Evolutionary conservation across 1,140 invertebrate species (phyloP).

Genomic region (Apis cerana): DNA sequence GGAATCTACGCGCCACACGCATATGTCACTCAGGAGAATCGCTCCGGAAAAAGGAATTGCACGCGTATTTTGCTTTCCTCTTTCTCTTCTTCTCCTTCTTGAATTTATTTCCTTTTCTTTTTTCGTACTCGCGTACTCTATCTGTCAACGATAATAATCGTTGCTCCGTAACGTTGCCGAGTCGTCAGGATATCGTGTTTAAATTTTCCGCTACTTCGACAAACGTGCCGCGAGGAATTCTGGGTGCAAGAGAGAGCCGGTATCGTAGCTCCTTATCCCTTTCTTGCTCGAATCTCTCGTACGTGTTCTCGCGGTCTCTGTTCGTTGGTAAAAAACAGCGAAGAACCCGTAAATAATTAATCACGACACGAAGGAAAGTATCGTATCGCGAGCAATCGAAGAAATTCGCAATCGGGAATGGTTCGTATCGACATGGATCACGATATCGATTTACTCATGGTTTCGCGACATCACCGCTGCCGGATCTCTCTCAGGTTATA

Average conservation of each 20-base stretch:
- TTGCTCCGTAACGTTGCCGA: conserved; percentile 16
- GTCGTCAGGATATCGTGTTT: conserved; percentile 15
- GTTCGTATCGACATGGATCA: conserved; percentile 14
- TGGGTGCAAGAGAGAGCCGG: not conserved
- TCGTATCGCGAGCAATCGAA: not conserved
- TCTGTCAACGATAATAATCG: conserved; percentile 39
- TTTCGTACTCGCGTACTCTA: conserved; percentile 26
- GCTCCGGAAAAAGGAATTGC: conserved; percentile 22
- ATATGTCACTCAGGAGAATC: conserved; percentile 19
- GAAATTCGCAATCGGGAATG: not conserved
- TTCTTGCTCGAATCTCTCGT: not conserved
- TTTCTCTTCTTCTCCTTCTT: not conserved
- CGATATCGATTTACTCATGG: conserved; percentile 26
- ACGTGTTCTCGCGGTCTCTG: not conserved
- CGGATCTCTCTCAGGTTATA: conserved; percentile 38
- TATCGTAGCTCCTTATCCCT: conserved; percentile 2
- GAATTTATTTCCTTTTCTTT: not conserved
- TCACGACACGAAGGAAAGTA: not conserved
- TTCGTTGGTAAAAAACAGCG: not conserved
- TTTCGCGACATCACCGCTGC: conserved; percentile 42
- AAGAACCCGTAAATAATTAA: not conserved
- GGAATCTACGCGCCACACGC: conserved; percentile 9
- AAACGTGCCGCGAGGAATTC: not conserved
- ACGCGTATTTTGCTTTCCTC: not conserved
- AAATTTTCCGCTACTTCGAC: conserved; percentile 46